Conservation (phyloP, 2,797 vertebrate genomes). For the Sebastes steindachneri region DNA sequence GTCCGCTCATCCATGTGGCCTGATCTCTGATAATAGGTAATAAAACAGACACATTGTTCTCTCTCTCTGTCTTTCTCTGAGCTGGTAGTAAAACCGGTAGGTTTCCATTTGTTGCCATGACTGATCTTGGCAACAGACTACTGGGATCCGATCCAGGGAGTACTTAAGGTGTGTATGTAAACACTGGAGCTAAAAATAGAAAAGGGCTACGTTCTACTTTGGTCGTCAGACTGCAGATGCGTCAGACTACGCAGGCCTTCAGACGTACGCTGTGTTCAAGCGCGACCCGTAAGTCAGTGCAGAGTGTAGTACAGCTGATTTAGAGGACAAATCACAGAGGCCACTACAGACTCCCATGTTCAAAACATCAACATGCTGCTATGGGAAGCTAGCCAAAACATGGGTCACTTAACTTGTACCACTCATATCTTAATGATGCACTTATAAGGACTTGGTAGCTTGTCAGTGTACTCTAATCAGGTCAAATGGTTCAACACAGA, state of each 20-base stretch:
- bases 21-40: background rate
- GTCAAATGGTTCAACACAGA: background rate
- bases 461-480: background rate
- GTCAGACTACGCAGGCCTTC: slow-evolving; percentile 22
- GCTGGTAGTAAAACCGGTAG: slow-evolving; percentile 46
- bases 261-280: background rate
- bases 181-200: slow-evolving; percentile 61
- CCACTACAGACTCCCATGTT: background rate
- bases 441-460: slow-evolving; percentile 28
- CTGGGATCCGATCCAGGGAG: slow-evolving; percentile 43
- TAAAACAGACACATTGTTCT: slow-evolving; percentile 17
- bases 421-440: slow-evolving; percentile 1
- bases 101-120: slow-evolving; percentile 49
- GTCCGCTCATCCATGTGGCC: background rate
- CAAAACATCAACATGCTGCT: background rate
- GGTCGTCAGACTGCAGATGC: slow-evolving; percentile 19
- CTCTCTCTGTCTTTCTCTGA: background rate
- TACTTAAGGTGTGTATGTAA: slow-evolving; percentile 64
- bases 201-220: slow-evolving; percentile 19
- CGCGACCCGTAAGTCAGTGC: background rate
- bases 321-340: background rate
- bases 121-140: slow-evolving; percentile 40
- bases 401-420: background rate
- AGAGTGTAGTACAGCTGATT: background rate
- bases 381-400: background rate